Percentiles rank a stretch among this genome's conserved stretches.
phyloP scores from a whole-genome alignment of 2,797 vertebrate species.

The Kryptolebias ocellatus region DNA sequence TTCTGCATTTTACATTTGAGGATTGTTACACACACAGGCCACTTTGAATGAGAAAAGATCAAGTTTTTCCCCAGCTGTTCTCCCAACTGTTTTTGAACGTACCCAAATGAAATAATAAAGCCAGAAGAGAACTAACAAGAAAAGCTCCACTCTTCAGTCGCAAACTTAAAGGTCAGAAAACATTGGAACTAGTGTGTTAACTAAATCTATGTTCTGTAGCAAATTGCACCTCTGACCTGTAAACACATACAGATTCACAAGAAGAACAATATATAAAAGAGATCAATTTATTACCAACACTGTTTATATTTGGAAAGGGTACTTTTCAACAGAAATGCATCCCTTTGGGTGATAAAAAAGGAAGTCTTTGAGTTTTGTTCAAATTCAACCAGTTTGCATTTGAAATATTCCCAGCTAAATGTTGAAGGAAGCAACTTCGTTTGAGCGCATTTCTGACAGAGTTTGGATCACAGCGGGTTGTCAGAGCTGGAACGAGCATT shows the following conservation, averaged over 20 bases:
- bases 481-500: slow-evolving; percentile 21
- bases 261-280: not conserved
- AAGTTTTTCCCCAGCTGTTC: no score
- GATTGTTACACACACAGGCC: not conserved
- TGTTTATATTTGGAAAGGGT: no score
- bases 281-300: no score
- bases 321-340: not conserved
- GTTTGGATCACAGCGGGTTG: slow-evolving; percentile 43
- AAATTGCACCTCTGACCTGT: not conserved
- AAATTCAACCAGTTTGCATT: not conserved
- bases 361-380: not conserved
- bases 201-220: not conserved
- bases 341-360: slow-evolving; percentile 4
- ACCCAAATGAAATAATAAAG: not conserved
- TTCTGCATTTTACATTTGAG: not conserved
- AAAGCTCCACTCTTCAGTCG: not conserved
- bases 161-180: slow-evolving; percentile 4
- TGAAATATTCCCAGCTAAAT: slow-evolving; percentile 26
- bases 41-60: not conserved
- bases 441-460: slow-evolving; percentile 41
- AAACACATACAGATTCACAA: not conserved
- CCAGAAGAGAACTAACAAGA: not conserved
- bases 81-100: not conserved
- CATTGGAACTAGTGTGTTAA: not conserved
- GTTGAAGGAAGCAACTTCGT: slow-evolving; percentile 55